A percentile compares a stretch with the other conserved stretches of the same genome.
These are phyloP conservation scores for Leptatherina wallacei DNA, from an alignment of 2,797 vertebrate genomes.

Conservation along the genomic window DNA sequence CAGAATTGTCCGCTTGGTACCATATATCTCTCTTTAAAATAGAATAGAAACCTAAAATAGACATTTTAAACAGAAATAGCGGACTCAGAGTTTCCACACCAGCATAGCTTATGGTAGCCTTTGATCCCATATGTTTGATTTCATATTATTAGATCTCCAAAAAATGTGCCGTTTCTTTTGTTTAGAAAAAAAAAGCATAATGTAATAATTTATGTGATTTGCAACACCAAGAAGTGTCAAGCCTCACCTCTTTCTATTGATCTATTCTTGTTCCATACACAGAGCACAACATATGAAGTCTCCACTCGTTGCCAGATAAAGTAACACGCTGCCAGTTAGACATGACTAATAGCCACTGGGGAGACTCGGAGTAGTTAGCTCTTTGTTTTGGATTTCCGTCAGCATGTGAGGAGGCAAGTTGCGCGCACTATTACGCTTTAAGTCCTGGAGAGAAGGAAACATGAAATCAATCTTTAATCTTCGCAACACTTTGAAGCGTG, in stretches of 20 bases:
- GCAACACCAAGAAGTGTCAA: background rate
- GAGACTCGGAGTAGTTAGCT: constrained; percentile 39
- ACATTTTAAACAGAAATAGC: background rate
- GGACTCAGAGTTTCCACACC: background rate
- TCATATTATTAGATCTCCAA: background rate
- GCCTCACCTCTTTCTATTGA: background rate
- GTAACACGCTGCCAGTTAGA: constrained; percentile 42
- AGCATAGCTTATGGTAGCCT: background rate
- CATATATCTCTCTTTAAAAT: background rate
- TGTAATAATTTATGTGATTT: background rate
- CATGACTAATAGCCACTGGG: constrained; percentile 62
- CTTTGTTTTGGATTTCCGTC: constrained; percentile 70
- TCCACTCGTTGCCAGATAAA: constrained; percentile 35
- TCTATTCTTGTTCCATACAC: constrained; percentile 23
- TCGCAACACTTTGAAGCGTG: constrained; percentile 47
- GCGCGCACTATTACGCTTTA: constrained; percentile 23
- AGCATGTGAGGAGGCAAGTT: constrained; percentile 36
- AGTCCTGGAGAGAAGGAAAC: constrained; percentile 46
- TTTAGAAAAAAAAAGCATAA: background rate
- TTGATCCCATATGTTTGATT: background rate
- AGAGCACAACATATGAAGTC: constrained; percentile 41
- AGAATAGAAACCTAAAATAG: constrained; percentile 1
- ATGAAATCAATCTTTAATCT: constrained; percentile 47
- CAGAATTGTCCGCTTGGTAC: background rate
- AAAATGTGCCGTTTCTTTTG: constrained; percentile 4